phyloP scores from a whole-genome alignment of 1,140 invertebrate genomes.

The Xylocopa sonorina region DNA sequence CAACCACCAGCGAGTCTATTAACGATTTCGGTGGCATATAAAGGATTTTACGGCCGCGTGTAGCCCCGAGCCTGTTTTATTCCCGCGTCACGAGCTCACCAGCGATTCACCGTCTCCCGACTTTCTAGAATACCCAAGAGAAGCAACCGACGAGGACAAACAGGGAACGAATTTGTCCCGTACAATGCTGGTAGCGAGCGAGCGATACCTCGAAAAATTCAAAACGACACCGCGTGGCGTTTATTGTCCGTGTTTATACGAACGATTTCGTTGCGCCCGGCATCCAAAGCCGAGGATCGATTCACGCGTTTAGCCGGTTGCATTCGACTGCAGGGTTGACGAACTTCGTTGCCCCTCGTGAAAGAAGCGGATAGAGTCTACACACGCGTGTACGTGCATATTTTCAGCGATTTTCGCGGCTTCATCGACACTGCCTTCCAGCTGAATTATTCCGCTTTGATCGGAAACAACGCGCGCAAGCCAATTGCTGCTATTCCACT shows the following conservation, averaged over 20 bases:
- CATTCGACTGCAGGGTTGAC: background rate
- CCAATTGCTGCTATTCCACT: background rate
- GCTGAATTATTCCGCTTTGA: background rate
- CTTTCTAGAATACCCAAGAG: background rate
- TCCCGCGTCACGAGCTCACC: background rate
- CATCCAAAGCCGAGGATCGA: slow-evolving; percentile 10
- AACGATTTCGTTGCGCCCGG: slow-evolving; percentile 20
- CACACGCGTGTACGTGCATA: background rate
- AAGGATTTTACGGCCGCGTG: slow-evolving; percentile 24
- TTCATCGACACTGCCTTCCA: background rate
- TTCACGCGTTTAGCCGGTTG: background rate
- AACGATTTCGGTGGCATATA: slow-evolving; percentile 36
- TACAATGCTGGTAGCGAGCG: background rate
- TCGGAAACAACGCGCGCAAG: background rate
- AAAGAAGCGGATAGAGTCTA: background rate
- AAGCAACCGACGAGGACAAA: background rate
- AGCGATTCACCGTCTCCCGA: background rate
- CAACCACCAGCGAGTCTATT: slow-evolving; percentile 14
- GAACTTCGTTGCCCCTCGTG: slow-evolving; percentile 11
- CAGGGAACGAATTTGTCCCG: slow-evolving; percentile 28
- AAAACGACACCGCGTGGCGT: slow-evolving; percentile 10
- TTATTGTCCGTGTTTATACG: slow-evolving; percentile 6
- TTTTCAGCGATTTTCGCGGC: slow-evolving; percentile 21
- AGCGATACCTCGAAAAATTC: slow-evolving; percentile 20
- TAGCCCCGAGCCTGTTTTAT: background rate